These are phyloP conservation scores for Isaurus tuberculatus DNA, from an alignment of 92 coral and sea anemone species.

Conservation along the genomic window DNA sequence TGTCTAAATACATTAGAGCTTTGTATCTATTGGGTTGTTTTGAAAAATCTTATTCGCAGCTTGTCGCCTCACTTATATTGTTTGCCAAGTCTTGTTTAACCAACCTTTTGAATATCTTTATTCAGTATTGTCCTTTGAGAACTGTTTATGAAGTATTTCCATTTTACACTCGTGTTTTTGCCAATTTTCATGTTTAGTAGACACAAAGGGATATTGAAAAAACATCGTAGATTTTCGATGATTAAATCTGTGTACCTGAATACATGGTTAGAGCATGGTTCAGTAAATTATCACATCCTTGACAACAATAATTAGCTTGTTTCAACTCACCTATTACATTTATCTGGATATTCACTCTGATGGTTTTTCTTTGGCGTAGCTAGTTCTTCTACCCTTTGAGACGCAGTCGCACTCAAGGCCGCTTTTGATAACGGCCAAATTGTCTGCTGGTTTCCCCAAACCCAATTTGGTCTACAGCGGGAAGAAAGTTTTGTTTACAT, in stretches of 20 bases:
- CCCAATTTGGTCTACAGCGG: constrained; percentile 70
- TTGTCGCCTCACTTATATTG: background rate
- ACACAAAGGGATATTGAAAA: too few species aligned
- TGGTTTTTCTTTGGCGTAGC: constrained; percentile 90
- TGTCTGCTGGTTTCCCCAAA: constrained; percentile 85
- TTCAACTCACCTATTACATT: constrained; percentile 75
- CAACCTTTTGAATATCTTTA: background rate
- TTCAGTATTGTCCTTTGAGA: too few species aligned
- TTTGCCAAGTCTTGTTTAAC: background rate
- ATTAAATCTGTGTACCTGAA: too few species aligned
- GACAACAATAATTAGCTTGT: constrained; percentile 31
- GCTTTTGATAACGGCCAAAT: constrained; percentile 80
- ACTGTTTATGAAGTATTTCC: too few species aligned
- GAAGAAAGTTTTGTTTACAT: constrained; percentile 12
- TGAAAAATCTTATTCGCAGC: background rate
- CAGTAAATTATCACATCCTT: background rate
- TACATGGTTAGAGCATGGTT: too few species aligned
- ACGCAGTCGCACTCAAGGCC: constrained; percentile 70
- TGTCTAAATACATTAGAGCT: too few species aligned
- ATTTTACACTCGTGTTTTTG: too few species aligned
- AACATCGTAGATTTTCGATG: too few species aligned
- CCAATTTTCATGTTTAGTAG: too few species aligned
- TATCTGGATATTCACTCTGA: constrained; percentile 72
- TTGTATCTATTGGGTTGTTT: background rate
- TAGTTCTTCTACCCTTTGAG: constrained; percentile 72